phyloP scores from a whole-genome alignment of 2,113 vertebrate genomes.

The Sclerurus mexicanus region DNA sequence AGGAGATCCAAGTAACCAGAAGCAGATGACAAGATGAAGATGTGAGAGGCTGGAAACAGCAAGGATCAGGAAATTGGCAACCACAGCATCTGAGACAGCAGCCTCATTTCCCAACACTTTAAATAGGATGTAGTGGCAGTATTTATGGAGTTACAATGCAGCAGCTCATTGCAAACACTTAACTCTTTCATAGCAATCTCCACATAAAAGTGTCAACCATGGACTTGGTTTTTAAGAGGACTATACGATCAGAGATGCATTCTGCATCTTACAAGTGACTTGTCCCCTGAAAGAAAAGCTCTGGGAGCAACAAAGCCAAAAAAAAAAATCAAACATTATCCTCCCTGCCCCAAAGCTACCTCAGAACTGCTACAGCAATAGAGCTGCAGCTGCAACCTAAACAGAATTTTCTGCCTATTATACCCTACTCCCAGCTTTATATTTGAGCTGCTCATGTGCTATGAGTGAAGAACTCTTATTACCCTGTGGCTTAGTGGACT shows the following conservation, averaged over 20 bases:
- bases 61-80: neutral
- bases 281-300: neutral
- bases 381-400: neutral
- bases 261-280: neutral
- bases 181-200: neutral
- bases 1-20: neutral
- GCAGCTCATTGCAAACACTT: neutral
- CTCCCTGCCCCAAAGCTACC: neutral
- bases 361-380: neutral
- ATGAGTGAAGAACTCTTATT: neutral
- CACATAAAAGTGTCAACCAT: neutral
- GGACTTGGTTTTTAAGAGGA: neutral
- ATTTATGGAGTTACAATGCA: neutral
- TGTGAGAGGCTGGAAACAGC: neutral
- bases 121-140: neutral
- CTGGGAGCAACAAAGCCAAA: neutral
- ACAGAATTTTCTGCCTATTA: neutral
- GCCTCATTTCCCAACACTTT: neutral
- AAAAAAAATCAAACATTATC: neutral
- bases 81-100: neutral
- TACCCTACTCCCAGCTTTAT: neutral
- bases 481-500: neutral
- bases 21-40: neutral
- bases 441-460: neutral
- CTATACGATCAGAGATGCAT: neutral